A percentile compares a stretch with the other conserved stretches of the same genome.
These are phyloP conservation scores for Pseudomyrmex dendroicus DNA, from an alignment of 1,140 invertebrate species.

Conservation along the genomic window DNA sequence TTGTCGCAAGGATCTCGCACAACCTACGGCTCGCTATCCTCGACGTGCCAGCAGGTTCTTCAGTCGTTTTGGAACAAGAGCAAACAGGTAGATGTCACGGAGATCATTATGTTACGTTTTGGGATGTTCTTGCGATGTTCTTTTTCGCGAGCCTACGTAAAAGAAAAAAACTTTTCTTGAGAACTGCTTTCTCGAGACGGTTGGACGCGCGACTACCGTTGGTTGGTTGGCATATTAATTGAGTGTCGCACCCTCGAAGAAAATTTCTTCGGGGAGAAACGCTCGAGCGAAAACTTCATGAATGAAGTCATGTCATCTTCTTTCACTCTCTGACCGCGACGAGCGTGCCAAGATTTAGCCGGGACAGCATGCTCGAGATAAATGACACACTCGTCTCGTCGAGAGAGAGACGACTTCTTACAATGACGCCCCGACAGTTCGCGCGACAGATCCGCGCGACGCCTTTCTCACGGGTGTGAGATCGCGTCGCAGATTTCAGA, in stretches of 20 bases:
- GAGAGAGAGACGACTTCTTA: slow-evolving; percentile 3
- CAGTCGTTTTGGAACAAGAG: slow-evolving; percentile 80
- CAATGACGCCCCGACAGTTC: not conserved
- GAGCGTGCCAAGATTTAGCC: slow-evolving; percentile 46
- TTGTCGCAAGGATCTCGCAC: slow-evolving; percentile 57
- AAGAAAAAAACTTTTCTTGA: not conserved
- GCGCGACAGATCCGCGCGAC: not conserved
- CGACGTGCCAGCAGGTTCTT: slow-evolving; percentile 75
- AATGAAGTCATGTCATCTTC: slow-evolving; percentile 21
- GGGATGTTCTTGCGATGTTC: not conserved
- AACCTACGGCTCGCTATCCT: slow-evolving; percentile 78
- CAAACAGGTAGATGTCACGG: slow-evolving; percentile 76
- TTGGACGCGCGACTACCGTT: no score
- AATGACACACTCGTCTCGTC: not conserved
- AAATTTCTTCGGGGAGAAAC: not conserved
- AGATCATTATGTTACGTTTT: not conserved
- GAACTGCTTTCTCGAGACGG: no score
- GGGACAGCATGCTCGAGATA: slow-evolving; percentile 14
- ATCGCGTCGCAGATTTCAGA: not conserved
- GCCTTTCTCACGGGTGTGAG: not conserved
- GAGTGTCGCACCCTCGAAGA: no score
- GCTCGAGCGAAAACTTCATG: slow-evolving; percentile 11
- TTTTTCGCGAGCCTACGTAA: not conserved
- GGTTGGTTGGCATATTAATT: no score
- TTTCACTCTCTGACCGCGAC: not conserved